phyloP scores from a whole-genome alignment of 2,888 invertebrate species.

The Geotrupes spiniger region DNA sequence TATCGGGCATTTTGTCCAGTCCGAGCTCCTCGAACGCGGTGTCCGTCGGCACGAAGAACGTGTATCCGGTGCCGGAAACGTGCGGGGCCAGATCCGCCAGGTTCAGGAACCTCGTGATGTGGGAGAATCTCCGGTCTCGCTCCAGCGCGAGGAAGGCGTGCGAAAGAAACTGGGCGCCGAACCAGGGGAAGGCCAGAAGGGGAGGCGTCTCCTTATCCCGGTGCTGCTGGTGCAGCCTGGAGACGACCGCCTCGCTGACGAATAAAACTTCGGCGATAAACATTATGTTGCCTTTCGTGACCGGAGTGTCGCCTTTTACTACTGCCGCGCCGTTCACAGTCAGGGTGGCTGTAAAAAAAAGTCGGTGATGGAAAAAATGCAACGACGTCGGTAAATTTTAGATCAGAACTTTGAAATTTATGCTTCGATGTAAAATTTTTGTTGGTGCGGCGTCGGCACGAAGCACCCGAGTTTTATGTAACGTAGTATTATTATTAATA shows the following conservation, averaged over 20 bases:
- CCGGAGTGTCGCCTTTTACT: conserved; percentile 59
- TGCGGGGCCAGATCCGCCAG: conserved; percentile 61
- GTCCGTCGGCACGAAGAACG: conserved; percentile 69
- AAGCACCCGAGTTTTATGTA: no score
- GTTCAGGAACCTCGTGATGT: conserved; percentile 62
- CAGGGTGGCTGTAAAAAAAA: conserved; percentile 49
- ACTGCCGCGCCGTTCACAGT: conserved; percentile 60
- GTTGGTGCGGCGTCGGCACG: no score
- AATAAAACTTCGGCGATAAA: conserved; percentile 63
- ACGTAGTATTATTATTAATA: no score
- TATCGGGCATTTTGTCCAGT: conserved; percentile 57
- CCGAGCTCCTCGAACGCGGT: conserved; percentile 63
- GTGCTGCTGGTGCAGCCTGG: conserved; percentile 61
- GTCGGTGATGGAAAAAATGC: not conserved
- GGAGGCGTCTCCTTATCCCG: conserved; percentile 66
- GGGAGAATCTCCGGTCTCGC: conserved; percentile 55
- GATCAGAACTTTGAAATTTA: no score
- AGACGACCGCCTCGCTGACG: conserved; percentile 61
- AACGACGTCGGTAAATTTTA: no score
- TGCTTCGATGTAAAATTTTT: no score
- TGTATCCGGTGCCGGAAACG: conserved; percentile 63
- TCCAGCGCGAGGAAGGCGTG: conserved; percentile 62
- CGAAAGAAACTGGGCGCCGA: conserved; percentile 62
- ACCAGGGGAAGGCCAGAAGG: conserved; percentile 63
- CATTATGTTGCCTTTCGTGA: conserved; percentile 61